A percentile compares a stretch with the other conserved stretches of the same genome.
Evolutionary conservation across 2,888 invertebrate genomes (phyloP).

Genomic region (Suillia variegata): DNA sequence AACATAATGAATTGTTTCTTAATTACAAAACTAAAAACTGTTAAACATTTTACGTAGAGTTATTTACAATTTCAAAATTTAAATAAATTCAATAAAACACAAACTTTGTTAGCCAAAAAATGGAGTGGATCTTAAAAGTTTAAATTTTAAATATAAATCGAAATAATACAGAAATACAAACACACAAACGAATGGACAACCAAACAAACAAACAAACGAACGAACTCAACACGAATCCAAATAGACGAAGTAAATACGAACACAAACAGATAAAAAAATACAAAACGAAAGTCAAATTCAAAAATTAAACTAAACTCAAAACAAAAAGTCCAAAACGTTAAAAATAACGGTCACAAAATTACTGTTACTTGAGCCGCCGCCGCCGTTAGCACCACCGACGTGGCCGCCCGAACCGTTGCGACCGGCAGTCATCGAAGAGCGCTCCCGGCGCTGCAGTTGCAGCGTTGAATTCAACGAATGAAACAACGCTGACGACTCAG

Average conservation of each 20-base stretch:
- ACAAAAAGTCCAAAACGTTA: constrained; percentile 60
- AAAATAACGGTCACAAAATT: constrained; percentile 59
- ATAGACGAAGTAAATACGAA: constrained; percentile 7
- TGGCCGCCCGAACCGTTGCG: background rate
- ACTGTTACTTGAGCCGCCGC: constrained; percentile 42
- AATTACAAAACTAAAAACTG: too few relatives aligned
- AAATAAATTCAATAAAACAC: too few relatives aligned
- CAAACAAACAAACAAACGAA: too few relatives aligned
- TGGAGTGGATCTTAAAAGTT: too few relatives aligned
- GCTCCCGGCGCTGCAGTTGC: constrained; percentile 18
- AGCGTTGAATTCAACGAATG: constrained; percentile 39
- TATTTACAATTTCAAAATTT: too few relatives aligned
- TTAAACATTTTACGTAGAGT: too few relatives aligned
- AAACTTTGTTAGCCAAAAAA: too few relatives aligned
- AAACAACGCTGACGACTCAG: constrained; percentile 35
- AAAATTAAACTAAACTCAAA: too few relatives aligned
- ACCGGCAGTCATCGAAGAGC: background rate
- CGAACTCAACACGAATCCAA: background rate
- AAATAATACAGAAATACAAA: too few relatives aligned
- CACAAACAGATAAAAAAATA: background rate
- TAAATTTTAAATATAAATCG: too few relatives aligned
- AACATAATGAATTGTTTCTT: too few relatives aligned
- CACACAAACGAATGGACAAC: too few relatives aligned
- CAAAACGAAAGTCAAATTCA: constrained; percentile 15
- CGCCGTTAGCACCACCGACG: constrained; percentile 22